Evolutionary conservation across 2,888 invertebrate species (phyloP).

Genomic region (Chalcosyrphus nemorum): DNA sequence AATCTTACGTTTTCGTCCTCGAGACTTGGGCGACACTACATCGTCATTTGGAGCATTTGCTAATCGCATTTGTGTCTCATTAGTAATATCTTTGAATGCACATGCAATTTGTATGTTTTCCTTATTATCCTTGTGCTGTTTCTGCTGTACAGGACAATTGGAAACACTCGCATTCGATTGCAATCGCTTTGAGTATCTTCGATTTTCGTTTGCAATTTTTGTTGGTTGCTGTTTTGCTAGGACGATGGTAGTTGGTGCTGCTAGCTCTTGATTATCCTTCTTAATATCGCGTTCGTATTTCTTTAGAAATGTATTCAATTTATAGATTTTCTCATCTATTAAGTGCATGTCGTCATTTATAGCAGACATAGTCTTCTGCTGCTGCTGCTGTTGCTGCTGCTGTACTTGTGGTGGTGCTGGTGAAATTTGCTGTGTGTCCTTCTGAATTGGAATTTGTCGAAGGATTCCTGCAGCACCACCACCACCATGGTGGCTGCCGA

Average conservation of each 20-base stretch:
- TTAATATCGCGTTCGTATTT: constrained; percentile 3
- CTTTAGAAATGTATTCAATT: constrained; percentile 4
- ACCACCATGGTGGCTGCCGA: constrained; percentile 8
- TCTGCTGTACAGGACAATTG: background rate
- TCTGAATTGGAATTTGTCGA: constrained; percentile 46
- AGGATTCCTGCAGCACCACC: no score
- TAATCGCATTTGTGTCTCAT: constrained; percentile 21
- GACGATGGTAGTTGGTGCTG: background rate
- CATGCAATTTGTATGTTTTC: constrained; percentile 17
- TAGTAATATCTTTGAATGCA: constrained; percentile 31
- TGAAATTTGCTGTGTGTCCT: constrained; percentile 34
- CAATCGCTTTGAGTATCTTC: constrained; percentile 48
- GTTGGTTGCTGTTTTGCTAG: background rate
- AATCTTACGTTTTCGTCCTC: constrained; percentile 12
- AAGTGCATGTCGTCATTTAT: constrained; percentile 13
- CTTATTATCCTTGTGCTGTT: constrained; percentile 13
- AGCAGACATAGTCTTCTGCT: background rate
- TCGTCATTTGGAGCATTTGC: background rate
- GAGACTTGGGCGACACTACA: background rate
- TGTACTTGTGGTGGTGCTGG: background rate
- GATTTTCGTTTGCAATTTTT: constrained; percentile 5
- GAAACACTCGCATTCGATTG: background rate
- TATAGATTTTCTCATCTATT: constrained; percentile 35
- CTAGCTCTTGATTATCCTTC: background rate
- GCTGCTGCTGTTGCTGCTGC: background rate